A percentile compares a stretch with the other conserved stretches of the same genome.
Conservation (phyloP, 2,797 vertebrate species). For the Malurus leucopterus region DNA sequence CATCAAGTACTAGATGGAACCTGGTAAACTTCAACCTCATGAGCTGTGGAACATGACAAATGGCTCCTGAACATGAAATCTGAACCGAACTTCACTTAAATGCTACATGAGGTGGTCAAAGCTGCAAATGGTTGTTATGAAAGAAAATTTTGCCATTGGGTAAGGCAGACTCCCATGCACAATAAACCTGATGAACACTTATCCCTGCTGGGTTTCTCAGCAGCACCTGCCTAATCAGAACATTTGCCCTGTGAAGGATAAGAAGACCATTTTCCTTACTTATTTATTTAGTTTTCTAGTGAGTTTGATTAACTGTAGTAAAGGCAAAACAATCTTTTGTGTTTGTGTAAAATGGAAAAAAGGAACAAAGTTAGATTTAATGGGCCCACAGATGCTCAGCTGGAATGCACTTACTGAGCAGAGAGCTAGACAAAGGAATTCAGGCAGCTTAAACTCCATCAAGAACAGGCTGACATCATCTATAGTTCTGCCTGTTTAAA, state of each 20-base stretch:
- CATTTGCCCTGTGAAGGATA: constrained; percentile 22
- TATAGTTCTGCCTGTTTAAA: constrained; percentile 54
- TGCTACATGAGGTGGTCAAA: neutral
- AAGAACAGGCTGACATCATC: constrained; percentile 53
- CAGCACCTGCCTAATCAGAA: constrained; percentile 32
- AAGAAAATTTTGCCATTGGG: constrained; percentile 3
- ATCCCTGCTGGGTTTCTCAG: constrained; percentile 18
- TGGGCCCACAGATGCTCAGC: constrained; percentile 49
- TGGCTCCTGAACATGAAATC: neutral
- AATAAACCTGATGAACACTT: constrained; percentile 29
- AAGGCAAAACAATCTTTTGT: constrained; percentile 48
- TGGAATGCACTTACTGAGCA: constrained; percentile 56
- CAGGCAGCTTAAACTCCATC: constrained; percentile 53
- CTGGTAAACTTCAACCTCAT: neutral
- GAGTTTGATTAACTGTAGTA: constrained; percentile 35
- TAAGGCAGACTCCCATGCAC: constrained; percentile 15
- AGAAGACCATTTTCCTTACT: constrained; percentile 38
- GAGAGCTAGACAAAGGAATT: constrained; percentile 66
- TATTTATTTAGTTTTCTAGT: constrained; percentile 32
- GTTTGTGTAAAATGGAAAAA: constrained; percentile 34
- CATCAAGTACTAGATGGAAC: neutral
- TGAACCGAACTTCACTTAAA: constrained; percentile 7
- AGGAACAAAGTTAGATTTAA: constrained; percentile 59
- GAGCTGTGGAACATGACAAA: neutral
- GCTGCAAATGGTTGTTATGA: neutral